Percentiles rank a stretch among this genome's conserved stretches.
Evolutionary conservation across 1,140 invertebrate genomes (phyloP).

Genomic region (Hylaeus volcanicus): DNA sequence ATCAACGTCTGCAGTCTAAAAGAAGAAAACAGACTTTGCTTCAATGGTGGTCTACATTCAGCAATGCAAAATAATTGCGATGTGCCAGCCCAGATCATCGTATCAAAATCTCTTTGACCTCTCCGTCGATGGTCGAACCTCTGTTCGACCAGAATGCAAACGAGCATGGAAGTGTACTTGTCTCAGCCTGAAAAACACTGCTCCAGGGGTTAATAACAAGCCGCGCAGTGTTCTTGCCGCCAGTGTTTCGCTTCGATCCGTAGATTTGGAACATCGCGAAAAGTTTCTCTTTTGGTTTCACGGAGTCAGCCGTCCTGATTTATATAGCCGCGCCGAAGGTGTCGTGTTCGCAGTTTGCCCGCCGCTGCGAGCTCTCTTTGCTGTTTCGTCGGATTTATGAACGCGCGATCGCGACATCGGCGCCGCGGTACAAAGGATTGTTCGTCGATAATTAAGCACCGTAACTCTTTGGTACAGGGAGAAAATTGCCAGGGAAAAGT

Average conservation of each 20-base stretch:
- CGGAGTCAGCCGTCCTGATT: conserved; percentile 14
- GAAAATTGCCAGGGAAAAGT: not conserved
- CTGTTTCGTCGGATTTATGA: conserved; percentile 17
- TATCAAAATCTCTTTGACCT: no score
- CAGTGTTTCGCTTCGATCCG: conserved; percentile 29
- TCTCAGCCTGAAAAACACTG: no score
- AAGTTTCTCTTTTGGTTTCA: conserved; percentile 39
- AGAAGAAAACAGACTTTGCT: no score
- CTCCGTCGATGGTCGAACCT: no score
- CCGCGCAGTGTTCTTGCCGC: conserved; percentile 2
- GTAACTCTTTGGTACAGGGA: not conserved
- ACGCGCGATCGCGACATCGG: conserved; percentile 1
- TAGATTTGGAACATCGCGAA: conserved; percentile 2
- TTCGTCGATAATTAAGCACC: conserved; percentile 22
- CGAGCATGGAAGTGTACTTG: no score
- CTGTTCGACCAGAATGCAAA: no score
- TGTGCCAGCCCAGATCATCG: no score
- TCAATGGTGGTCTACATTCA: no score
- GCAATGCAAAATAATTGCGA: no score
- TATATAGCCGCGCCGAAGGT: conserved; percentile 23
- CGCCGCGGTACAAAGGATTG: not conserved
- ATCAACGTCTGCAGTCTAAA: no score
- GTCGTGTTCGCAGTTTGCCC: conserved; percentile 35
- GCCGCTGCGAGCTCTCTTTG: conserved; percentile 11
- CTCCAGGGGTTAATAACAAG: conserved; percentile 6